phyloP scores from a whole-genome alignment of 2,888 invertebrate genomes.

The Agrochola lychnidis region DNA sequence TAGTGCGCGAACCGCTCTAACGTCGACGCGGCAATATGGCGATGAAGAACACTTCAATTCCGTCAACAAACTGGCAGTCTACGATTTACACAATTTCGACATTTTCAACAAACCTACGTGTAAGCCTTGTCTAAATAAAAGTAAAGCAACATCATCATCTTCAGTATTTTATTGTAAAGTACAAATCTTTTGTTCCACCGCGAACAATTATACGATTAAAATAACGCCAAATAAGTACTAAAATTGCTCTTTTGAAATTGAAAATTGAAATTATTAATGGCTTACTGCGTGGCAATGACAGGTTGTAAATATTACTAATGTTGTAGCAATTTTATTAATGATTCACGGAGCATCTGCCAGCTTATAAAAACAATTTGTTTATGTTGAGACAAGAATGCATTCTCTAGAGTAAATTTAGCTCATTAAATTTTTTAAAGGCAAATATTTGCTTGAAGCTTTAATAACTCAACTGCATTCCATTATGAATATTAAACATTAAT shows the following conservation, averaged over 20 bases:
- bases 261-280: slow-evolving; percentile 1
- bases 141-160: too few species aligned
- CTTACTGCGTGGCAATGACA: neutral
- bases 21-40: too few species aligned
- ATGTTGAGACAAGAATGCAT: neutral
- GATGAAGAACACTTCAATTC: too few species aligned
- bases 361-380: neutral
- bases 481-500: neutral
- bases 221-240: neutral
- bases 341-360: neutral
- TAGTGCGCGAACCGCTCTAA: too few species aligned
- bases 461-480: neutral
- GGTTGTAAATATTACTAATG: neutral
- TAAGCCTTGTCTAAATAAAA: too few species aligned
- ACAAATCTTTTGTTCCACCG: too few species aligned
- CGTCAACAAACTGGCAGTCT: too few species aligned
- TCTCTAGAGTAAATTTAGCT: neutral
- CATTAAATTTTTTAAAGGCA: neutral
- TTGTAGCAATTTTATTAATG: neutral
- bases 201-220: neutral
- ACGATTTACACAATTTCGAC: too few species aligned
- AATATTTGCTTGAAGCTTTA: neutral
- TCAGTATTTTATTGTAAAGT: too few species aligned
- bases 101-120: too few species aligned
- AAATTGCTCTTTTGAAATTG: neutral